phyloP scores from a whole-genome alignment of 2,888 invertebrate species.

The Rhaphigaster nebulosa region DNA sequence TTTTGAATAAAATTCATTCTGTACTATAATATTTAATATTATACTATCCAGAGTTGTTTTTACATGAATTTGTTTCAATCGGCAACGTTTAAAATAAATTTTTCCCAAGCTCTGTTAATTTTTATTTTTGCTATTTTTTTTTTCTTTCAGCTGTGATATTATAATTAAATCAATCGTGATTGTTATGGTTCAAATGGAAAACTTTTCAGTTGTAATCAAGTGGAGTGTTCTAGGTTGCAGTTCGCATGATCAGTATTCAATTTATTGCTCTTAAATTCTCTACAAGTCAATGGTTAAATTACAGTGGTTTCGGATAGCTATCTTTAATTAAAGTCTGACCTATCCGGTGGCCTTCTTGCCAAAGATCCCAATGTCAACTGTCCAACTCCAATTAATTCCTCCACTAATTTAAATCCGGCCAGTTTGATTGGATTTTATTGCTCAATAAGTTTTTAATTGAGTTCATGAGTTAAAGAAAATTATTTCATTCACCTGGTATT shows the following conservation, averaged over 20 bases:
- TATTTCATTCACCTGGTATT: neutral
- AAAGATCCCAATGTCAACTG: constrained; percentile 34
- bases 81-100: too few relatives aligned
- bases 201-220: neutral
- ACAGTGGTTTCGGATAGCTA: constrained; percentile 6
- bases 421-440: constrained; percentile 23
- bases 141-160: neutral
- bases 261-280: neutral
- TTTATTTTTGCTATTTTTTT: too few relatives aligned
- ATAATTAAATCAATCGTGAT: neutral
- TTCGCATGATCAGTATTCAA: neutral
- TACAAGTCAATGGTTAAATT: neutral
- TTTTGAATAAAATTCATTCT: too few relatives aligned
- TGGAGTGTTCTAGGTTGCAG: neutral
- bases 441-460: neutral
- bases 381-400: constrained; percentile 19
- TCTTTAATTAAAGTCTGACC: constrained; percentile 34
- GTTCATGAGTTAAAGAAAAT: neutral
- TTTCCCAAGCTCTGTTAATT: too few relatives aligned
- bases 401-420: constrained; percentile 18
- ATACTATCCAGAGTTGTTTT: too few relatives aligned
- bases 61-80: too few relatives aligned
- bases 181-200: neutral
- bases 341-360: neutral
- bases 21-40: too few relatives aligned